A percentile compares a stretch with the other conserved stretches of the same genome.
phyloP scores from a whole-genome alignment of 37 sponge, comb jelly and placozoan species.

The Hormiphora californensis region DNA sequence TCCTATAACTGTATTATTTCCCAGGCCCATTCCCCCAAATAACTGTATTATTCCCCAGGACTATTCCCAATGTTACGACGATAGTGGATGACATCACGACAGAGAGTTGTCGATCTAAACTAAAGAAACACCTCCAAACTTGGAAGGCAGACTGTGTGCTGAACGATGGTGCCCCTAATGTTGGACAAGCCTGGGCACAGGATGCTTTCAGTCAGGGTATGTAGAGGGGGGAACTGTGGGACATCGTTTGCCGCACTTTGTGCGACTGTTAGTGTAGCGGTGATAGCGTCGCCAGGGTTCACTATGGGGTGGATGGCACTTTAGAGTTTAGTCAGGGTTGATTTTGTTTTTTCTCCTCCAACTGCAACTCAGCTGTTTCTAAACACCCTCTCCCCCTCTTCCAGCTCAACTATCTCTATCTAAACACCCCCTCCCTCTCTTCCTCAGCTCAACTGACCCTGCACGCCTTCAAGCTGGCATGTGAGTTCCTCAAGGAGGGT shows the following conservation, averaged over 20 bases:
- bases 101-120: conserved; percentile 62
- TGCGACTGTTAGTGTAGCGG: no score
- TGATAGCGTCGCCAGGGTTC: no score
- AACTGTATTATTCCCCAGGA: neutral
- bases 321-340: no score
- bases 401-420: no score
- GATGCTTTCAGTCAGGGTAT: conserved; percentile 89
- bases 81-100: conserved; percentile 90
- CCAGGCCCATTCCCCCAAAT: no score
- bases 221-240: neutral
- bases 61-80: conserved; percentile 81
- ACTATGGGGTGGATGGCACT: no score
- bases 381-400: no score
- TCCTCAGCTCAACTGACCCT: conserved; percentile 66
- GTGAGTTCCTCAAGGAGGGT: conserved; percentile 71
- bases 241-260: no score
- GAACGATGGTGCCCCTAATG: conserved; percentile 98
- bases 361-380: no score
- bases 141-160: conserved; percentile 93
- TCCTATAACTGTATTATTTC: no score
- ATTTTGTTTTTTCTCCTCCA: no score
- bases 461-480: conserved; percentile 82
- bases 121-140: conserved; percentile 73
- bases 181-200: conserved; percentile 91
- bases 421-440: no score